Base-by-base conservation (phyloP, 2,797 vertebrate genomes). In the Heterohyrax brucei region DNA sequence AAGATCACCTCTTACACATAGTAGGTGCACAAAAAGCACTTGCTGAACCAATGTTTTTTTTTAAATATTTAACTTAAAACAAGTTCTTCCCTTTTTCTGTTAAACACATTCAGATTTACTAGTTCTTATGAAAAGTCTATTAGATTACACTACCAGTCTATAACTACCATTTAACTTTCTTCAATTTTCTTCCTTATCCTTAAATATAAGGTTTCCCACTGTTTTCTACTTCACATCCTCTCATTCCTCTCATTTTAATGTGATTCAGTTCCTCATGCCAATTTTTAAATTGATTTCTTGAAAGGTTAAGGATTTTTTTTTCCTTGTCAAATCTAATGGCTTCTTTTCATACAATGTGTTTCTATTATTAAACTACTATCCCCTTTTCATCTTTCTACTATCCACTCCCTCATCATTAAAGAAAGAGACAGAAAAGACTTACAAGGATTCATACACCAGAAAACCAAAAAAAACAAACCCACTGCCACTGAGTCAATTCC, bases 291-390 rank as follows among this genome's bases (percentile, higher is more conserved):
- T 82, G 68, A 76, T 70, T 84, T 86, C 59, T 24, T 94, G 26
- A 93, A 93, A 94, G 26, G 9, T 90, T 79, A 96, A 33, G 28
- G 39, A 78, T 16, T 44, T 87, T 72, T 87, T 72, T 76, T 56
- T 93, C 84, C 81, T 93, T 87, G 19, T 7, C 19, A 87, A 89
- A 92, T 87, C 24, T 84, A 83, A 64, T 16, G 21, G 7, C 3
- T 92, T 89, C 83, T 30, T 4, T 13, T 19, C 53, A 59, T n/a
- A 62, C 2, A 86, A 10, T 1, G 1, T 56, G 91, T 79, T 91
- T 94, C 83, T 77, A 18, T 56, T 53, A 61, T 89, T 16, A 72
- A 93, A 81, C 66, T 87, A 68, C 28, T 33, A 64, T 78, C 10
- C 16, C 72, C 30, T 85, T 82, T 91, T 91, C 59, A 68, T 80